Percentiles rank a stretch among this genome's conserved stretches.
These are phyloP conservation scores for Dione juno DNA, from an alignment of 2,888 invertebrate species.

Conservation along the genomic window DNA sequence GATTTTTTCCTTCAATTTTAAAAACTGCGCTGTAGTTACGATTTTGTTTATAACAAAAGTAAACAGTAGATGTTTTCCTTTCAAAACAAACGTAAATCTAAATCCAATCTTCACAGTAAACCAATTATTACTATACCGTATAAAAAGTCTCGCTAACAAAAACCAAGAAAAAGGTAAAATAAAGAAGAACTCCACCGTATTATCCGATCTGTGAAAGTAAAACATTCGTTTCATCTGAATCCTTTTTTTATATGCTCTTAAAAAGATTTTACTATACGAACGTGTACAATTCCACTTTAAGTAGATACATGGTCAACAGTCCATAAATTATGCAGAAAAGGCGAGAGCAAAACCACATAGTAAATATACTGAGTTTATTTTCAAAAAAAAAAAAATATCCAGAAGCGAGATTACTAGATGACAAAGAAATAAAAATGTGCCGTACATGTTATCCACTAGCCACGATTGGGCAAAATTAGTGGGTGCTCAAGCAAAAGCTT, in stretches of 20 bases:
- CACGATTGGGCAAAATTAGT: conserved; percentile 79
- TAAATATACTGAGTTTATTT: conserved; percentile 48
- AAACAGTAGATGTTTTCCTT: not conserved
- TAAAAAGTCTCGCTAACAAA: not conserved
- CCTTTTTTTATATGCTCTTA: conserved; percentile 31
- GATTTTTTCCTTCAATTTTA: no score
- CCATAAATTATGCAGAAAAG: conserved; percentile 50
- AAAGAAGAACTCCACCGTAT: conserved; percentile 18
- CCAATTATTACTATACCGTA: not conserved
- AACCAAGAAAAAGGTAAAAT: conserved; percentile 11
- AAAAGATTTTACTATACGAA: conserved; percentile 41
- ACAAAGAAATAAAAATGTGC: conserved; percentile 65
- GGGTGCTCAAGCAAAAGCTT: conserved; percentile 75
- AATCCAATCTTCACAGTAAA: not conserved
- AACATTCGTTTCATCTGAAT: conserved; percentile 28
- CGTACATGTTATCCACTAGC: conserved; percentile 70
- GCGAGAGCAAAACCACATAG: conserved; percentile 48
- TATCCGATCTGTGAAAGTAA: conserved; percentile 24
- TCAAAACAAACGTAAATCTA: not conserved
- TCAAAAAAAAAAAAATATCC: conserved; percentile 44
- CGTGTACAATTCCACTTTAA: conserved; percentile 47
- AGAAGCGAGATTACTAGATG: conserved; percentile 40
- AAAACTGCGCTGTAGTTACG: no score
- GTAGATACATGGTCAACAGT: conserved; percentile 47
- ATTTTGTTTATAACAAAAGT: no score